These are phyloP conservation scores for Branchinecta sandiegonensis DNA, from an alignment of 2,888 invertebrate genomes.

Conservation along the genomic window DNA sequence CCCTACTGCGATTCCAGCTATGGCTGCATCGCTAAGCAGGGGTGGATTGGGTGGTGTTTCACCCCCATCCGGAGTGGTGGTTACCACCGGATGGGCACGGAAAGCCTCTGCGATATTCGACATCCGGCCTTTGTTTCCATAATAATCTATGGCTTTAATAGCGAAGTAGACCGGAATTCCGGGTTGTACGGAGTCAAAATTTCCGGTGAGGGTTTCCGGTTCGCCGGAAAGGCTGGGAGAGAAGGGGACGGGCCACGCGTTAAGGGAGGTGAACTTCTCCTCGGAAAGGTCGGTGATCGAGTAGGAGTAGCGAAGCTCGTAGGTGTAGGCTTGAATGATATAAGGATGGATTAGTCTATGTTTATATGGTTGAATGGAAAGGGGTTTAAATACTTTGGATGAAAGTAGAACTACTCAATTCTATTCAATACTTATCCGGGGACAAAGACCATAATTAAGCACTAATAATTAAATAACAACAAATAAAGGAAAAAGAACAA, in stretches of 20 bases:
- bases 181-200: constrained; percentile 36
- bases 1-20: constrained; percentile 5
- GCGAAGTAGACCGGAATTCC: constrained; percentile 41
- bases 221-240: constrained; percentile 39
- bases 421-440: too few species aligned
- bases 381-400: too few species aligned
- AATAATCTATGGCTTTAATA: constrained; percentile 39
- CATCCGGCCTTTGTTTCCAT: constrained; percentile 34
- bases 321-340: constrained; percentile 35
- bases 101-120: constrained; percentile 43
- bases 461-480: too few species aligned
- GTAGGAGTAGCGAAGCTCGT: constrained; percentile 36
- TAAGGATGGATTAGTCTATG: neutral
- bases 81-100: constrained; percentile 40
- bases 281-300: constrained; percentile 35
- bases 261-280: constrained; percentile 32
- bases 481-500: too few species aligned
- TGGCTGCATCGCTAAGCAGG: constrained; percentile 1
- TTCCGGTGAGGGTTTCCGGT: constrained; percentile 39
- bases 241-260: constrained; percentile 18
- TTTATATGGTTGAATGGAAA: too few species aligned
- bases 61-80: constrained; percentile 38
- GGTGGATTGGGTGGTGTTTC: constrained; percentile 27
- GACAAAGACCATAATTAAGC: too few species aligned
- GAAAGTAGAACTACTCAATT: too few species aligned